Evolutionary conservation across 2,888 invertebrate species (phyloP).

Genomic region (Pseudeuparius sepicola): DNA sequence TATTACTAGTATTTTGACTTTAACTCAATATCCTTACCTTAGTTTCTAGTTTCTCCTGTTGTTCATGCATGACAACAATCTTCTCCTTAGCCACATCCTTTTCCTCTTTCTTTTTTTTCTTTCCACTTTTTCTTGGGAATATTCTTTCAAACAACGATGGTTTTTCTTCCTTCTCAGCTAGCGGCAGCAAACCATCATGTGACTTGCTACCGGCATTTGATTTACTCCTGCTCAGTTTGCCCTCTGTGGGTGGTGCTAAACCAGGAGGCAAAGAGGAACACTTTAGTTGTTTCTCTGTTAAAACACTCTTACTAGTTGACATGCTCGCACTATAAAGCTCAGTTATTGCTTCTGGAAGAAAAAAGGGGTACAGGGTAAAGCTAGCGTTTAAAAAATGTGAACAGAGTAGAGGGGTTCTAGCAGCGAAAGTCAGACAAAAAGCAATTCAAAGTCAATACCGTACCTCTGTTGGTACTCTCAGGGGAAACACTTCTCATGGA

Average conservation of each 20-base stretch:
- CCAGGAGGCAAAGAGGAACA: constrained; percentile 57
- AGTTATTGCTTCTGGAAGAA: constrained; percentile 37
- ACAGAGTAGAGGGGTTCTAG: no score
- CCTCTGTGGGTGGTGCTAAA: constrained; percentile 43
- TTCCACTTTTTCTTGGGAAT: constrained; percentile 58
- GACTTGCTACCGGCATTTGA: constrained; percentile 38
- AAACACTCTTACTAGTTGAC: no score
- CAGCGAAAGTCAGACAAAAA: no score
- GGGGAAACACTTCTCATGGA: constrained; percentile 51
- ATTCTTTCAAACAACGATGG: constrained; percentile 56
- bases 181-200: constrained; percentile 30
- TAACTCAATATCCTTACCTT: no score
- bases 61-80: no score
- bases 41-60: no score
- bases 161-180: constrained; percentile 39
- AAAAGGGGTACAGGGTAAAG: constrained; percentile 23
- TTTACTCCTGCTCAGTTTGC: constrained; percentile 43
- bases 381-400: no score
- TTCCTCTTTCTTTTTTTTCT: constrained; percentile 52
- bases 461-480: constrained; percentile 40
- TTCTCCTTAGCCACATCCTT: no score
- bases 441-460: no score
- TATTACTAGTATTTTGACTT: no score
- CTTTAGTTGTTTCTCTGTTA: constrained; percentile 51
- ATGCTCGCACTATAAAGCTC: constrained; percentile 38